phyloP scores from a whole-genome alignment of 1,140 invertebrate species.

The Hesperophylax magnus region DNA sequence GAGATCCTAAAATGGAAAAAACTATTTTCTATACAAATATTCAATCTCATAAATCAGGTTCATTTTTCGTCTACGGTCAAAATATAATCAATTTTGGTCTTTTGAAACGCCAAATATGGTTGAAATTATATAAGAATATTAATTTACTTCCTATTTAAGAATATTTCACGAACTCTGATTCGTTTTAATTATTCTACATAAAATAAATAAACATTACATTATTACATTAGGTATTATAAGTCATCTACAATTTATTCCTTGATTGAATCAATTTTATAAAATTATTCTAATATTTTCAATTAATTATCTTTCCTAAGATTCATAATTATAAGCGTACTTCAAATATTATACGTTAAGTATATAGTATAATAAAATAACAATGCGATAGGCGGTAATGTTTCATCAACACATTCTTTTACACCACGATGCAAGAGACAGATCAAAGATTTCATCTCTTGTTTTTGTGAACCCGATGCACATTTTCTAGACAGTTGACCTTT shows the following conservation, averaged over 20 bases:
- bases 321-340: constrained; percentile 58
- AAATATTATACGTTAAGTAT: constrained; percentile 55
- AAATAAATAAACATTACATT: constrained; percentile 6
- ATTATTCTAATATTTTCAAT: constrained; percentile 48
- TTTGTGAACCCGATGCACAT: too few species aligned
- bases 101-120: constrained; percentile 10
- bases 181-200: constrained; percentile 32
- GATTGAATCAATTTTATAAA: constrained; percentile 41
- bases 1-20: constrained; percentile 30
- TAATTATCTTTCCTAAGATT: constrained; percentile 49
- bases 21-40: constrained; percentile 32
- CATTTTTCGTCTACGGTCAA: constrained; percentile 17
- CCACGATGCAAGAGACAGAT: background rate
- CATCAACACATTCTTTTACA: background rate
- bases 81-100: background rate
- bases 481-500: too few species aligned
- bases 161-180: constrained; percentile 10
- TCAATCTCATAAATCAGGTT: constrained; percentile 20
- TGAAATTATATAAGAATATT: background rate
- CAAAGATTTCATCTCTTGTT: too few species aligned
- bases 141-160: constrained; percentile 3
- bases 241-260: constrained; percentile 32
- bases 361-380: constrained; percentile 44
- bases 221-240: background rate
- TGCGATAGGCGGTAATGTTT: constrained; percentile 10